Evolutionary conservation across 2,888 invertebrate genomes (phyloP), one percentile per base, ranked within the genome.

Genomic region (Pristionchus mayeri): DNA sequence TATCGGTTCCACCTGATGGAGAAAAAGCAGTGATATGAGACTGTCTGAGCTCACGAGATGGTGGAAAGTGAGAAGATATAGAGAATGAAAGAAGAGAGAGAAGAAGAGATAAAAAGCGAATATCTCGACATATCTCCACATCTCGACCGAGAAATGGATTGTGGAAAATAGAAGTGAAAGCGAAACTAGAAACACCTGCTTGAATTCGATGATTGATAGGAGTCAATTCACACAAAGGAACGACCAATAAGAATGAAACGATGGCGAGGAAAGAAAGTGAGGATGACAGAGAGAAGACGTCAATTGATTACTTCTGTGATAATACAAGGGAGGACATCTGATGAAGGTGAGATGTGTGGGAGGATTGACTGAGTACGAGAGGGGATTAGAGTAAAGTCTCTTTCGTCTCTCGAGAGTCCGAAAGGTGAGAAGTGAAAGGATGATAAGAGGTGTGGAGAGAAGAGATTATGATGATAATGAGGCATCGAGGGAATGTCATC

Each of bases 391-490:
- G 63, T 63, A 63, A 63, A 63, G 63, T 18, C 63, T 63, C 30
- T 60, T 60, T 24, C n/a, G n/a, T n/a, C n/a, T n/a, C n/a, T n/a
- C 30, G 13, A 27, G 63, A 34, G 63, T 63, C 16, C 30, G 44
- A 71, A 71, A 71, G 71, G 71, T 71, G 71, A 71, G 44, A 71
- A 7, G 40, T 34, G 71, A 40, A 1, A 34, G n/a, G 37, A 40
- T 71, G 71, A 71, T 71, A 71, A 71, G 71, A 71, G 71, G n/a
- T 67, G 37, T 21, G 40, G 13, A 7, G 63, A 63, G 63, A 63
- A 63, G 63, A 63, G 63, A 63, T 63, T 63, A 63, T n/a, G 4
- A 63, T 63, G 63, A 63, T 63, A 34, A 63, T 63, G 30, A 63
- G 21, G 63, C 63, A 21, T 34, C 21, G 63, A 63, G 34, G 34